phyloP scores from a whole-genome alignment of 2,113 vertebrate species.

The Toxostoma redivivum region DNA sequence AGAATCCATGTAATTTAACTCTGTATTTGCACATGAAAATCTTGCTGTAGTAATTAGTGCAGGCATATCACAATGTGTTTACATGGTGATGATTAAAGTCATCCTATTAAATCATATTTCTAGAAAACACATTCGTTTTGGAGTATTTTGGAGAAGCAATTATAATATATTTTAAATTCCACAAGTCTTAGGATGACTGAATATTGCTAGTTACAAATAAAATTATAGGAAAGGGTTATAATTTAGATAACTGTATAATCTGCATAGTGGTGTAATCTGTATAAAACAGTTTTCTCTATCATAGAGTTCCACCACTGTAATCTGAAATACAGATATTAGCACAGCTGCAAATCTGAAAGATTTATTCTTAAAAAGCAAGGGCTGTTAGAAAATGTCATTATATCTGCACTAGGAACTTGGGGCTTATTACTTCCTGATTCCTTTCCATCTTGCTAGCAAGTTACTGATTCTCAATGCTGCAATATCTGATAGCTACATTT shows the following conservation, averaged over 20 bases:
- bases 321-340: neutral
- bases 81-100: neutral
- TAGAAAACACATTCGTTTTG: neutral
- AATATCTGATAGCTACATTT: neutral
- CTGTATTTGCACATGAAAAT: neutral
- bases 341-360: neutral
- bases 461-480: neutral
- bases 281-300: neutral
- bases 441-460: neutral
- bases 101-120: neutral
- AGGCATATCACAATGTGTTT: neutral
- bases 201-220: neutral
- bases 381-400: neutral
- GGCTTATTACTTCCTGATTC: neutral
- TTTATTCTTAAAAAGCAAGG: neutral
- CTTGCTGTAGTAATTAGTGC: neutral
- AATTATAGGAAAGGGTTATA: neutral
- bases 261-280: neutral
- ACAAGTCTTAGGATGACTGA: neutral
- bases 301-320: neutral
- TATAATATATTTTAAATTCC: neutral
- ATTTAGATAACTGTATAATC: neutral
- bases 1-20: neutral
- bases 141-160: neutral
- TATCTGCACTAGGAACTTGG: neutral